Evolutionary conservation across 2,113 vertebrate species (phyloP), one percentile per base, ranked within the genome.

Genomic region (Cercopithecus mona): DNA sequence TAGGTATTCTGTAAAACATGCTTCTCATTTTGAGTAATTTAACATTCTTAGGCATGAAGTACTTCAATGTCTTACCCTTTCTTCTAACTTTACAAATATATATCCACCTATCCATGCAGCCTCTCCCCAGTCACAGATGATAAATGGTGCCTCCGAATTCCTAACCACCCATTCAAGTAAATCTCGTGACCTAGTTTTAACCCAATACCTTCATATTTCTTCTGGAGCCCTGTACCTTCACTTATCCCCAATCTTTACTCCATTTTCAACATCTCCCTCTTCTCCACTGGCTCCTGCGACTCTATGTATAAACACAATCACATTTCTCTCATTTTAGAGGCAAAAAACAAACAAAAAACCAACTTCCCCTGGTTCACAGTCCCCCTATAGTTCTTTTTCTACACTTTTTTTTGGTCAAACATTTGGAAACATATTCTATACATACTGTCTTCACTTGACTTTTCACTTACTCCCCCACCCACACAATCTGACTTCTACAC

Each of bases 1-100:
- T 43, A 90, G 82, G 76, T 95, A 30, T 81, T 55, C 55, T 93
- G 32, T 75, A 75, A 5, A 75, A 50, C 2, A 50, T 48, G 20
- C 45, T 80, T 94, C 52, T 17, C 72, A 50, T 59, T 93, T 68
- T 93, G 75, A 95, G 66, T 45, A 87, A 38, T 70, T 79, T 57
- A 85, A 78, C 66, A 82, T 38, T 87, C 86, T 87, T 68, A 87
- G 50, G 9, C 17, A 90, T 17, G 87, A 64, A 57, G 32, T 84
- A 88, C 61, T 93, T 35, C 22, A 75, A 87, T 90, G 45, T 88
- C 68, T 93, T 87, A 8, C 17, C 27, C 10, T 93, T 95, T 90
- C 40, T 68, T 70, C 48, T 45, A 95, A 82, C 30, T 61, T 5
- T 68, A 82, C 22, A 73, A 40, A 91, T 76, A 48, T 66, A 82